phyloP scores from a whole-genome alignment of 2,113 vertebrate species.

The Glareola pratincola region DNA sequence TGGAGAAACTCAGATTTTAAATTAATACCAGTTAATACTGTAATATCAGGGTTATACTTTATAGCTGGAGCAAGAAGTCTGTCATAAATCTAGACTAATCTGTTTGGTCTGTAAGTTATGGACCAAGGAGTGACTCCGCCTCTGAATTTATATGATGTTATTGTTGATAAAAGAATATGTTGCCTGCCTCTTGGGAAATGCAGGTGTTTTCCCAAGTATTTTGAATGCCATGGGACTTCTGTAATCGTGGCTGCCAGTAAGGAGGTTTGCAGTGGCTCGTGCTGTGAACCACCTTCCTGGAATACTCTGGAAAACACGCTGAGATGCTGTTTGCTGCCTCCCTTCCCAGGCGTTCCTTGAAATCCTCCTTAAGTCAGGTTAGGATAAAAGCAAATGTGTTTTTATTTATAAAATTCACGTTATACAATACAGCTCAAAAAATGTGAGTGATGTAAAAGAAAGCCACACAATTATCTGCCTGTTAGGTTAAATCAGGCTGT shows the following conservation, averaged over 20 bases:
- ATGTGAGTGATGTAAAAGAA: neutral
- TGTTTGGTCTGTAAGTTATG: neutral
- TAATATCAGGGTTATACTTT: neutral
- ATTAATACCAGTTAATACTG: neutral
- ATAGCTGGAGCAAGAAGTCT: neutral
- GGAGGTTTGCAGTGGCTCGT: neutral
- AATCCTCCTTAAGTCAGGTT: neutral
- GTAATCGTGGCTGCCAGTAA: neutral
- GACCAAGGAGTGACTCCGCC: neutral
- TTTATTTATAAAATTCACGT: neutral
- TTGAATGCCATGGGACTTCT: neutral
- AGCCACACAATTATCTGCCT: neutral
- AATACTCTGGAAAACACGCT: neutral
- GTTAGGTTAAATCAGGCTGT: neutral
- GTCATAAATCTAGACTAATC: neutral
- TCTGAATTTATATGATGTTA: neutral
- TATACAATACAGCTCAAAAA: neutral
- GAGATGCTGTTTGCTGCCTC: neutral
- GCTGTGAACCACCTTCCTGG: neutral
- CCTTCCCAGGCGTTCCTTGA: neutral
- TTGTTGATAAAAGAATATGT: neutral
- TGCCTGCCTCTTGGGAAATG: neutral
- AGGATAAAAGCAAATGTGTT: neutral
- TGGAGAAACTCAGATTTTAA: neutral
- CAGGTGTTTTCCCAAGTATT: neutral